Conservation (phyloP, 2,113 vertebrate genomes). For the Astur gentilis region DNA sequence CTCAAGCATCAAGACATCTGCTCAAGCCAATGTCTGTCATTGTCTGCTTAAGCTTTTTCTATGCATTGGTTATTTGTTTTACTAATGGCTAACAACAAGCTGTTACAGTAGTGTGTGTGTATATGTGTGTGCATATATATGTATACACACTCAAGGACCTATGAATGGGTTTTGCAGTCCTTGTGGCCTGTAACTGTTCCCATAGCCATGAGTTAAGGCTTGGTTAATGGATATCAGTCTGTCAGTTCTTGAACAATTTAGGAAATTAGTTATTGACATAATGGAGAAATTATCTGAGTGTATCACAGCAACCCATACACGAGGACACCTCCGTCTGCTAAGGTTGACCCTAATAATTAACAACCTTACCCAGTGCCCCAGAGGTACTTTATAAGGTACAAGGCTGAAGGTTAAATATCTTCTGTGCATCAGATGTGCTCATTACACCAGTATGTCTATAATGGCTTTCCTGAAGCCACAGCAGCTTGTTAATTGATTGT, state of each 20-base stretch:
- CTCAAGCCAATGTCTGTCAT: not conserved
- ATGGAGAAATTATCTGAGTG: constrained; percentile 19
- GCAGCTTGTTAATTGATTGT: constrained; percentile 33
- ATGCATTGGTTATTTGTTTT: not conserved
- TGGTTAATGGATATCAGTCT: not conserved
- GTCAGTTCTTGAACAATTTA: constrained; percentile 20
- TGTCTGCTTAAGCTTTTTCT: not conserved
- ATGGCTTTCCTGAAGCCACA: not conserved
- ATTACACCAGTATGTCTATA: not conserved
- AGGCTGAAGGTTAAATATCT: constrained; percentile 48
- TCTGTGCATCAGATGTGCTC: constrained; percentile 1
- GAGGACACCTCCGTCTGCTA: not conserved
- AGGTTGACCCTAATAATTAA: constrained; percentile 36
- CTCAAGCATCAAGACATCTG: not conserved
- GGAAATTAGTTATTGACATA: constrained; percentile 43
- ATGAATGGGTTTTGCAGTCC: not conserved
- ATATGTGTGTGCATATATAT: not conserved
- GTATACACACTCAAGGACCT: not conserved
- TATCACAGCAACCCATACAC: not conserved
- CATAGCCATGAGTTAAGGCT: not conserved
- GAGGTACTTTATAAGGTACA: not conserved
- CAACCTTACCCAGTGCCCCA: not conserved
- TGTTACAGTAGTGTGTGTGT: not conserved
- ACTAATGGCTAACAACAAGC: not conserved
- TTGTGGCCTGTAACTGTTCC: not conserved